A percentile compares a stretch with the other conserved stretches of the same genome.
These are phyloP conservation scores for Pandemis heparana DNA, from an alignment of 2,888 invertebrate species.

Conservation along the genomic window DNA sequence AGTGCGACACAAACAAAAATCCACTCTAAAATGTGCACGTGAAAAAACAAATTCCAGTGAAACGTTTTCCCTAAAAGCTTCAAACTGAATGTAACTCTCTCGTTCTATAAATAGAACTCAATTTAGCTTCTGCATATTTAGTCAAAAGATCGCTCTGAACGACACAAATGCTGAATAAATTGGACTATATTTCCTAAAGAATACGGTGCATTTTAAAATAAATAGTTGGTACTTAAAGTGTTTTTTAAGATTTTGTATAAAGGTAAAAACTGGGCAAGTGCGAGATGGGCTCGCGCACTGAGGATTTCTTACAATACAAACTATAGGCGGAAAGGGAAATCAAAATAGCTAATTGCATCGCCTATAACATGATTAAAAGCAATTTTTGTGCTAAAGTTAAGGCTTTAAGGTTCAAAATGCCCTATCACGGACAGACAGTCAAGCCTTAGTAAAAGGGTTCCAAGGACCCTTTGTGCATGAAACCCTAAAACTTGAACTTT, in stretches of 20 bases:
- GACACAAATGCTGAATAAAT: background rate
- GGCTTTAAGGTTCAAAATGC: no score
- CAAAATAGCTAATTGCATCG: no score
- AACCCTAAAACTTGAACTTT: no score
- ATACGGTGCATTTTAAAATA: background rate
- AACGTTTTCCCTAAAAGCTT: background rate
- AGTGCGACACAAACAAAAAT: background rate
- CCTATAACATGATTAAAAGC: no score
- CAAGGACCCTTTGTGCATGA: no score
- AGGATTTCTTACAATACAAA: no score
- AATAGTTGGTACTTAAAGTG: background rate
- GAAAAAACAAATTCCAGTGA: background rate
- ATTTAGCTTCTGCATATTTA: slow-evolving; percentile 1
- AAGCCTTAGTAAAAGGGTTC: no score
- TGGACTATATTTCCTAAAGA: background rate
- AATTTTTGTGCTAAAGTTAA: no score
- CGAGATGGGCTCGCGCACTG: no score
- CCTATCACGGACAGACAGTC: no score
- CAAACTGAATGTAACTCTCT: background rate
- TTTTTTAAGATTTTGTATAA: background rate
- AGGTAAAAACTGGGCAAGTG: no score
- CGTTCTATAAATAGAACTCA: slow-evolving; percentile 3
- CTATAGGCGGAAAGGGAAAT: no score
- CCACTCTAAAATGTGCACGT: background rate
- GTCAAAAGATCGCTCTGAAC: background rate